Evolutionary conservation across 2,113 vertebrate species (phyloP), one percentile per base, ranked within the genome.

Genomic region (Pungitius pungitius): DNA sequence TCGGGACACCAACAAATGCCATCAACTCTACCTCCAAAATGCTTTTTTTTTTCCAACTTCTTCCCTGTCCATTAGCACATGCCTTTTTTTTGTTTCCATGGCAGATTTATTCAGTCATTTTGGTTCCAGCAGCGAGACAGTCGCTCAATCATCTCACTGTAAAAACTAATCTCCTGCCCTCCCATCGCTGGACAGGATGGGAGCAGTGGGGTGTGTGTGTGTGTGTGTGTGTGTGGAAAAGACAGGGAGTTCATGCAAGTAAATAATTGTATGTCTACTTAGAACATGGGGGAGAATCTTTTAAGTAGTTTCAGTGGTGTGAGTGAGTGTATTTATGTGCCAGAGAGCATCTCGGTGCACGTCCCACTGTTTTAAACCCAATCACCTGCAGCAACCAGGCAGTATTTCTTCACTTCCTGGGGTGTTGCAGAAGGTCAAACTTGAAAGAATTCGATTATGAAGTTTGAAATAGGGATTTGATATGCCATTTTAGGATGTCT

Each of bases 61-160:
- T 84, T 78, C 59, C 37, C 27, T 57, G 78, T 89, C 87, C 92
- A 92, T 92, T 92, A 92, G 74, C 76, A 71, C 73, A 81, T 62
- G 75, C 85, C 71, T 86, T 85, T 86, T 86, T 83, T 87, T 89
- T 80, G 81, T 83, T 87, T 86, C 85, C 60, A n/a, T 33, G 42
- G 55, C 75, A 88, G 92, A 93, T 93, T 93, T 93, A 94, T 93
- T 86, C 77, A 18, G 75, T 70, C 81, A 74, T 81, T 91, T 90
- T 78, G 60, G 58, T 69, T 89, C 76, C 73, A 77, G 74, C 76
- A 56, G 27, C 47, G 15, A 18, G 86, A 90, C 70, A 78, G 77
- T 55, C 72, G 1, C 74, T 83, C 85, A 55, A 68, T 89, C 85
- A 86, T 90, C 80, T 45, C 22, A 81, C 83, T 88, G 75, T 83